Evolutionary conservation across 2,888 invertebrate genomes (phyloP).

Genomic region (Schrankia costaestrigalis): DNA sequence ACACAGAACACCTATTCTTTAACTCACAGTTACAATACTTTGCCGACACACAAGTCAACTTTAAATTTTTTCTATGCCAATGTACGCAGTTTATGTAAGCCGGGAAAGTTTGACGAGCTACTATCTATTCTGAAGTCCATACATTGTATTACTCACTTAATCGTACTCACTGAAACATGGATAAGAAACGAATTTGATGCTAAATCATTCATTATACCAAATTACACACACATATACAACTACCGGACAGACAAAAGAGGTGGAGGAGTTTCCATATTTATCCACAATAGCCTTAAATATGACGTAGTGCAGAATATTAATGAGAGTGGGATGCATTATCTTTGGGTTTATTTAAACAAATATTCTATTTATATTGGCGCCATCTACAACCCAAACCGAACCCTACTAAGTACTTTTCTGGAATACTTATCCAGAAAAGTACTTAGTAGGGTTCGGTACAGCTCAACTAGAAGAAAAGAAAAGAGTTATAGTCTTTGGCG

Average conservation of each 20-base stretch:
- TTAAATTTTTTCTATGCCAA: neutral
- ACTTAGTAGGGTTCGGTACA: too few relatives aligned
- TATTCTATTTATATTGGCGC: neutral
- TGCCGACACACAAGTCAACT: neutral
- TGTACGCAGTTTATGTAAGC: neutral
- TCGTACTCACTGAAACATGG: neutral
- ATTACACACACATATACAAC: neutral
- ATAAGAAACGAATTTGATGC: too few relatives aligned
- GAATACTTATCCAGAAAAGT: too few relatives aligned
- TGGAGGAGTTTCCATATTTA: constrained; percentile 1
- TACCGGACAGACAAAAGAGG: neutral
- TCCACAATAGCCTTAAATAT: neutral
- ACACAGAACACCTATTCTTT: neutral
- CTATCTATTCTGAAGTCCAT: neutral
- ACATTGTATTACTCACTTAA: neutral
- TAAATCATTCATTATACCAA: neutral
- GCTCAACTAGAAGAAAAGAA: too few relatives aligned
- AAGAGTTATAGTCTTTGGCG: too few relatives aligned
- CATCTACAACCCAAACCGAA: neutral
- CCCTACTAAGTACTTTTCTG: neutral
- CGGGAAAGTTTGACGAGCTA: neutral
- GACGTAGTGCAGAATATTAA: neutral
- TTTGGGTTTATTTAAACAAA: neutral
- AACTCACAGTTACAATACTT: neutral
- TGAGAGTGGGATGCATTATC: neutral